phyloP scores from a whole-genome alignment of 2,113 vertebrate genomes.

The Anhinga anhinga region DNA sequence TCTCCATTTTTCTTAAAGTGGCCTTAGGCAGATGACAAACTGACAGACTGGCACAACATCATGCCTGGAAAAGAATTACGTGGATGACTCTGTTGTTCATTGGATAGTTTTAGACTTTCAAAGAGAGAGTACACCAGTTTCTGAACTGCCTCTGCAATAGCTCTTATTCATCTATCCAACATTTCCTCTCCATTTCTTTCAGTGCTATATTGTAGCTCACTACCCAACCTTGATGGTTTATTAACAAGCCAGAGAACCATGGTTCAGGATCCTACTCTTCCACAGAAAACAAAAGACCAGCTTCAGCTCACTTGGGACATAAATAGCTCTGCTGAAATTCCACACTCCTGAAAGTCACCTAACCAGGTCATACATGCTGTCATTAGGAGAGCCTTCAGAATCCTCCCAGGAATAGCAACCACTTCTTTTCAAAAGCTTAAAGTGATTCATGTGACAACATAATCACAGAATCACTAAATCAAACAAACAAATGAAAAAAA shows the following conservation, averaged over 20 bases:
- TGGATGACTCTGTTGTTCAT: neutral
- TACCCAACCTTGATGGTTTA: neutral
- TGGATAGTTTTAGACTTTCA: neutral
- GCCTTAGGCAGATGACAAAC: neutral
- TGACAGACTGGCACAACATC: neutral
- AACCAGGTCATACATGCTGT: neutral
- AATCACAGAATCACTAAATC: neutral
- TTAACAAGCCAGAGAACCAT: neutral
- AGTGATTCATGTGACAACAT: constrained; percentile 38
- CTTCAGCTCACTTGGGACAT: neutral
- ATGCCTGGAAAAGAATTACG: neutral
- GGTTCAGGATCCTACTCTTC: neutral
- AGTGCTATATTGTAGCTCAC: neutral
- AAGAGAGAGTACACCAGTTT: neutral
- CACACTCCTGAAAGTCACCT: neutral
- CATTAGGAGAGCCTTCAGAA: neutral
- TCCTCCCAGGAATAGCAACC: neutral
- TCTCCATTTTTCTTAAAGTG: neutral
- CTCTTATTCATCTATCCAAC: neutral
- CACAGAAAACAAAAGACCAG: neutral
- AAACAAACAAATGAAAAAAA: neutral
- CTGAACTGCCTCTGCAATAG: neutral
- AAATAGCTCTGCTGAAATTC: neutral
- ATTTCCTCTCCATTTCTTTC: neutral
- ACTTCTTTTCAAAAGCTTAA: constrained; percentile 30